A percentile compares a stretch with the other conserved stretches of the same genome.
These are phyloP conservation scores for Lingula anatina DNA, from an alignment of 2,888 invertebrate genomes.

Conservation along the genomic window DNA sequence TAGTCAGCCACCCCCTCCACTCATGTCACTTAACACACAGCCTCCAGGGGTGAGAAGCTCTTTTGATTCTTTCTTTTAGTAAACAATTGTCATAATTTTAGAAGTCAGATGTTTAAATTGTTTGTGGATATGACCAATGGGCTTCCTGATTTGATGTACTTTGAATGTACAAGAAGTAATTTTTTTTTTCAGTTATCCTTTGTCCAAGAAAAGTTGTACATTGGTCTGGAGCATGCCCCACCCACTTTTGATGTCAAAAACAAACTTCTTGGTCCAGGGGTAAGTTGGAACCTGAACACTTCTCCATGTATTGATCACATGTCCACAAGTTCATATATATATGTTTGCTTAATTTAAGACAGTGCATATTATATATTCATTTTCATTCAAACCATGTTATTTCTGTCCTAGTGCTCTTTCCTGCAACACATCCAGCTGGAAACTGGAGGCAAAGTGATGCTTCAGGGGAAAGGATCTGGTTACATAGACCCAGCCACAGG, in stretches of 20 bases:
- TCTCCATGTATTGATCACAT: too few relatives aligned
- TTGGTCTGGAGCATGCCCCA: conserved; percentile 73
- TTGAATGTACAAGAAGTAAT: too few relatives aligned
- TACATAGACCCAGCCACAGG: conserved; percentile 60
- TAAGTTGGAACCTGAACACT: too few relatives aligned
- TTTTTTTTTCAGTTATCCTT: conserved; percentile 30
- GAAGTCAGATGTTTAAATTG: too few relatives aligned
- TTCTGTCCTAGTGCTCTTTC: conserved; percentile 51
- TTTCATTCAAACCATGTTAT: background rate
- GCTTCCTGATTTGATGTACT: too few relatives aligned
- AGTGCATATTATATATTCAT: background rate
- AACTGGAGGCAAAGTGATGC: conserved; percentile 70
- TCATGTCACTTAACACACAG: conserved; percentile 54
- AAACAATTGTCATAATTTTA: too few relatives aligned
- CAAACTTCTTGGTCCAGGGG: conserved; percentile 64
- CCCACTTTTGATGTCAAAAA: conserved; percentile 70
- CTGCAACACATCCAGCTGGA: conserved; percentile 73
- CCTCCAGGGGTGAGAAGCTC: conserved; percentile 23
- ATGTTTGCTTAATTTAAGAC: background rate
- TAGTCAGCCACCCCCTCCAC: conserved; percentile 50
- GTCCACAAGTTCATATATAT: background rate
- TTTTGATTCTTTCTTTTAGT: background rate
- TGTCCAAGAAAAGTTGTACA: conserved; percentile 67
- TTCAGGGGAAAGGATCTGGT: conserved; percentile 66
- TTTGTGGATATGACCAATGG: too few relatives aligned